Evolutionary conservation across 2,888 invertebrate species (phyloP), one percentile per base, ranked within the genome.

Genomic region (Drosophila melanosoma): DNA sequence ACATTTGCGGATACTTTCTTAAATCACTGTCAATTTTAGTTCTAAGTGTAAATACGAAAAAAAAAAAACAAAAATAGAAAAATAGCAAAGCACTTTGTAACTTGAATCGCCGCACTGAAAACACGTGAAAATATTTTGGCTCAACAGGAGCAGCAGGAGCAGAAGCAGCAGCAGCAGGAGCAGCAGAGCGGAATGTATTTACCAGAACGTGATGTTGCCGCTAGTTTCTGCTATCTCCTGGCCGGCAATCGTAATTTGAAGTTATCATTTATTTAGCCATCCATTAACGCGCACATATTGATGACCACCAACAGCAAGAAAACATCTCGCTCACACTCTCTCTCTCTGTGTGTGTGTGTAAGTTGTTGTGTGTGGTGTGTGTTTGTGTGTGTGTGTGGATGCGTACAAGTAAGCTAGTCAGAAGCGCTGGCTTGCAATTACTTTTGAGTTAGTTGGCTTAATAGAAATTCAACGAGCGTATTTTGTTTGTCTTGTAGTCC

Each of bases 231-330:
- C 36, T 26, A 63, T 48, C 40, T 63, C 33, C 54, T 52, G 61
- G 40, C 29, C 58, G 57, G 80, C 81, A 89, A 86, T 90, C 82
- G 90, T 89, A 89, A 89, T 89, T 90, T 89, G 75, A 79, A 88
- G 81, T 89, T 83, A 89, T 89, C 80, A 90, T 83, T 90, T 89
- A 89, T 89, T 89, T 86, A 89, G 79, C 79, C 82, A 77, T 86
- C 90, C 88, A 90, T 90, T 90, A 88, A 88, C 83, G 83, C 81
- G 82, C 89, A 86, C 81, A 87, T 88, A 87, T 88, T 89, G 81
- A 82, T 81, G 86, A 74, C 76, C 80, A 70, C 61, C 64, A 69
- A 15, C 45, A 54, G 53, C 48, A 51, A 45, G 49, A 33, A 53
- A 63, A 35, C 15, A 52, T 15, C 51, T 32, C n/a, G 23, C 11